Evolutionary conservation across 1,140 invertebrate species (phyloP).

Genomic region (Zophobas morio): DNA sequence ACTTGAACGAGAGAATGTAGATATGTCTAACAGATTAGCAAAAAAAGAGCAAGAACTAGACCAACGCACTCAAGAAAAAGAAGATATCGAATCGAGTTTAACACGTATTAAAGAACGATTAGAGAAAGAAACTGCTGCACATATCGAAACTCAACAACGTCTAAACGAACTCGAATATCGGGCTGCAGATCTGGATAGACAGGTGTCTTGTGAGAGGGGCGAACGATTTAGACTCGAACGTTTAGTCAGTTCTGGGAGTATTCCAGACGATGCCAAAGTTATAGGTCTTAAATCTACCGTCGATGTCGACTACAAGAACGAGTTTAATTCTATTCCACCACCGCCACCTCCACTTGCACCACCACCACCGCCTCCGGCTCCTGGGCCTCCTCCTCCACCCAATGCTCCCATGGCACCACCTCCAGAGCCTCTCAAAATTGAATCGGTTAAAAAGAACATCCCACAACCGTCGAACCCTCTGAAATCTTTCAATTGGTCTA

Average conservation of each 20-base stretch:
- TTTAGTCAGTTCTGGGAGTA: slow-evolving; percentile 88
- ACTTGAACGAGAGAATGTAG: slow-evolving; percentile 90
- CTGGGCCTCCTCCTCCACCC: slow-evolving; percentile 69
- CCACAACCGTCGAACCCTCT: slow-evolving; percentile 93
- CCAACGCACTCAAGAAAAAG: slow-evolving; percentile 90
- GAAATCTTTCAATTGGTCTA: slow-evolving; percentile 98
- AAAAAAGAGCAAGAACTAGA: slow-evolving; percentile 96
- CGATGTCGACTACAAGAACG: slow-evolving; percentile 67
- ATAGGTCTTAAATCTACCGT: slow-evolving; percentile 61
- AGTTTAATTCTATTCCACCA: slow-evolving; percentile 70
- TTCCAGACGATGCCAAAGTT: slow-evolving; percentile 94
- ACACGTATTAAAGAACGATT: slow-evolving; percentile 89
- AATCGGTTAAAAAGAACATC: slow-evolving; percentile 80
- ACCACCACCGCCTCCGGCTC: slow-evolving; percentile 69
- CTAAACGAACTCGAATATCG: slow-evolving; percentile 81
- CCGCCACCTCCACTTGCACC: slow-evolving; percentile 74
- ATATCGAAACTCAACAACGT: slow-evolving; percentile 90
- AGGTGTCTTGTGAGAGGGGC: slow-evolving; percentile 86
- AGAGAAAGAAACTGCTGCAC: slow-evolving; percentile 89
- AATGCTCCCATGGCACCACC: slow-evolving; percentile 73
- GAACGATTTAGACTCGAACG: slow-evolving; percentile 88
- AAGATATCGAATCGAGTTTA: slow-evolving; percentile 90
- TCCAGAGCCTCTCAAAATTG: slow-evolving; percentile 71
- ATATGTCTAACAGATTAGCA: slow-evolving; percentile 86
- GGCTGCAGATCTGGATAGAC: slow-evolving; percentile 80